Base-by-base conservation (phyloP, 53 echinoderm and acorn worm genomes). In the Temnopleurus reevesii region DNA sequence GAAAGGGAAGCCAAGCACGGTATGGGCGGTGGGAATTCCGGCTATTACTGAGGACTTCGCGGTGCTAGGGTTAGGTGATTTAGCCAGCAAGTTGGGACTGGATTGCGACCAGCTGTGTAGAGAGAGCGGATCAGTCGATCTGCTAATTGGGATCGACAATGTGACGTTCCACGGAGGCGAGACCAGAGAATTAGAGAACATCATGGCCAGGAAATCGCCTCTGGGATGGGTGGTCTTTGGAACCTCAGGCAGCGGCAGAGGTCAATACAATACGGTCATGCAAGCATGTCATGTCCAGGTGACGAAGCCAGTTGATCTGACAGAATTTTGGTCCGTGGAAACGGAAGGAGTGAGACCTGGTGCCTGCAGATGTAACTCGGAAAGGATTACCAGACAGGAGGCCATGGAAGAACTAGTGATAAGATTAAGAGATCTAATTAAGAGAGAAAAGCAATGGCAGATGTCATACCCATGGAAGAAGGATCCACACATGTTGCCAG, bases 401-500 rank as follows among this genome's bases (percentile, higher is more conserved):
- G n/a, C n/a, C n/a, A n/a, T n/a, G n/a, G n/a, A n/a, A n/a, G n/a
- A n/a, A n/a, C n/a, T n/a, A n/a, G n/a, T n/a, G 90, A 47, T 31
- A 17, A 81, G 30, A 25, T 90, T 8, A 90, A 81, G 53, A 53
- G 76, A 76, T 15, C 53, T 29, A 76, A 76, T 45, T 41, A 93
- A 93, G 21, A 56, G 77, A 9, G 90, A 90, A 76, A 90, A 81
- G 29, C 90, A 93, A 56, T 95, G 95, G 92, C 27, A 90, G 12
- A 76, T 95, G 12, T 30, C 90, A 12, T 93, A 93, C 71, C 93
- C 95, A 4, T 95, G 93, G 95, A 86, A 77, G n/a, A 82, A 45
- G 30, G 89, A 93, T 79, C 89, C 93, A 9, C 53, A 76, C 34
- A 8, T n/a, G 19, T 90, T 93, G 0, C 93, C 93, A 17, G 89